Evolutionary conservation across 2,888 invertebrate species (phyloP).

Genomic region (Rhagonycha lutea): DNA sequence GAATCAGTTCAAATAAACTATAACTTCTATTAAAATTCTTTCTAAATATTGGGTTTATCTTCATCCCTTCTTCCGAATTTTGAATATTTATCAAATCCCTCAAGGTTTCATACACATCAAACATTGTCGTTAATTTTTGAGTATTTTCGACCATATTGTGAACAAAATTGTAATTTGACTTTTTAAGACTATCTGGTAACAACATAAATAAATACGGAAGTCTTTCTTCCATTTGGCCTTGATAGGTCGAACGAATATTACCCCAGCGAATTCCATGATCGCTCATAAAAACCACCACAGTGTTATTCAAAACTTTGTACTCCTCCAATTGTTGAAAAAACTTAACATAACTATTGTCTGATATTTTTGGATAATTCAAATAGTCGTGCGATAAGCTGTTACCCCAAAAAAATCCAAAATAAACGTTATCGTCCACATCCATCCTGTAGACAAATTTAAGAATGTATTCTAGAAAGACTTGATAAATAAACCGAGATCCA

Average conservation of each 20-base stretch:
- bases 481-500: constrained; percentile 70
- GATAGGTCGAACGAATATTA: constrained; percentile 78
- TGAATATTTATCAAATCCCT: constrained; percentile 65
- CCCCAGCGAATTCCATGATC: constrained; percentile 93
- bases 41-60: constrained; percentile 48
- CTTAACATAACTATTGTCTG: constrained; percentile 67
- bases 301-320: constrained; percentile 64
- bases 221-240: constrained; percentile 85
- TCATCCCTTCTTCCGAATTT: constrained; percentile 54
- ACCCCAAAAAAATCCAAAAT: constrained; percentile 86
- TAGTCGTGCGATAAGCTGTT: constrained; percentile 83
- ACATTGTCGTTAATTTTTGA: constrained; percentile 78
- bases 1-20: constrained; percentile 78
- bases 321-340: constrained; percentile 63
- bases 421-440: constrained; percentile 61
- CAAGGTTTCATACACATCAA: constrained; percentile 82
- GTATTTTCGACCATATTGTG: constrained; percentile 69
- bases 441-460: constrained; percentile 66
- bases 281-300: constrained; percentile 75
- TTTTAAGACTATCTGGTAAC: constrained; percentile 73
- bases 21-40: constrained; percentile 60
- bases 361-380: constrained; percentile 75
- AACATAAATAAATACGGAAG: constrained; percentile 78
- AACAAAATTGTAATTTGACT: constrained; percentile 64
- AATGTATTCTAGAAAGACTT: constrained; percentile 74